phyloP scores from a whole-genome alignment of 1,140 invertebrate species.

The Callitettix versicolor region DNA sequence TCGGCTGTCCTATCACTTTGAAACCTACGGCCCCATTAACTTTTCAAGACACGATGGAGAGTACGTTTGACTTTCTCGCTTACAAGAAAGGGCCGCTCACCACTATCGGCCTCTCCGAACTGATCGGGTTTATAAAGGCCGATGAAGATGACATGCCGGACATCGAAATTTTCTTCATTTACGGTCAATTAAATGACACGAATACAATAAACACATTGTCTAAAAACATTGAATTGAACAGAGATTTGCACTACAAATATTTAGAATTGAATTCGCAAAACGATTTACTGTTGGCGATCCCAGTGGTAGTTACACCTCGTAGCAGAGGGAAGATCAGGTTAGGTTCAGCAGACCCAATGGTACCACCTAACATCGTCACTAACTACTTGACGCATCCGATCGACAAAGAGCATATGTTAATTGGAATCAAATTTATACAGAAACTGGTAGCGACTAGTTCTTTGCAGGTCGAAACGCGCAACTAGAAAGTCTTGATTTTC shows the following conservation, averaged over 20 bases:
- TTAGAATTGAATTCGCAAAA: slow-evolving; percentile 3
- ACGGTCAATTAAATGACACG: slow-evolving; percentile 68
- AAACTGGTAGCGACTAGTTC: slow-evolving; percentile 20
- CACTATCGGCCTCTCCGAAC: slow-evolving; percentile 62
- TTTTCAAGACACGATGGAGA: slow-evolving; percentile 32
- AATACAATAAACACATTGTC: slow-evolving; percentile 32
- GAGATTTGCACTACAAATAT: not conserved
- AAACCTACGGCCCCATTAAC: slow-evolving; percentile 52
- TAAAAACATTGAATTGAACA: slow-evolving; percentile 2
- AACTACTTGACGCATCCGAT: slow-evolving; percentile 59
- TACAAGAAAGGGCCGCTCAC: slow-evolving; percentile 35
- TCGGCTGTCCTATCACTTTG: slow-evolving; percentile 33
- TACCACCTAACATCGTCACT: slow-evolving; percentile 66
- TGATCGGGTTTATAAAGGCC: slow-evolving; percentile 72
- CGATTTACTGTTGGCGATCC: not conserved
- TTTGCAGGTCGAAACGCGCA: slow-evolving; percentile 20
- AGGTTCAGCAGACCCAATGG: slow-evolving; percentile 46
- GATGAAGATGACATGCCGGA: slow-evolving; percentile 59
- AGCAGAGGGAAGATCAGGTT: slow-evolving; percentile 57
- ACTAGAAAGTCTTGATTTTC: slow-evolving; percentile 43
- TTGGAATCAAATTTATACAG: slow-evolving; percentile 19
- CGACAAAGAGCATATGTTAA: slow-evolving; percentile 55
- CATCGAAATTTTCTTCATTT: slow-evolving; percentile 69
- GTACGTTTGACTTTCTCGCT: slow-evolving; percentile 56
- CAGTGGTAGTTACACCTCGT: slow-evolving; percentile 35